phyloP scores from a whole-genome alignment of 2,797 vertebrate genomes.

The Esox masquinongy region DNA sequence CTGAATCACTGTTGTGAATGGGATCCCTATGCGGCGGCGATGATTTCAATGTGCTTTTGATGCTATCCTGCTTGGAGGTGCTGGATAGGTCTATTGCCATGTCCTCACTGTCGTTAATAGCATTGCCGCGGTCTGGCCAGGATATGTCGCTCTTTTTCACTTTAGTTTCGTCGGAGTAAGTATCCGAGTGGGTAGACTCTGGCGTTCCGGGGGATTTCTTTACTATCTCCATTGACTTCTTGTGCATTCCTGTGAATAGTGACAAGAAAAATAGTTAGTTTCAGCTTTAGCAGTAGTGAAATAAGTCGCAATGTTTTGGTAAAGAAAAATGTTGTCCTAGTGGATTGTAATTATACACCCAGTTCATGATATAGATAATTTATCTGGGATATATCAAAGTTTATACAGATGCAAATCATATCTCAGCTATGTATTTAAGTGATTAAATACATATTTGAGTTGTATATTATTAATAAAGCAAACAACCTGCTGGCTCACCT shows the following conservation, averaged over 20 bases:
- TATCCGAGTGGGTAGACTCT: conserved; percentile 67
- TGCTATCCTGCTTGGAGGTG: conserved; percentile 82
- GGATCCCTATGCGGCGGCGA: conserved; percentile 51
- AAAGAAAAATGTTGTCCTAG: background rate
- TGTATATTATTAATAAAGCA: conserved; percentile 54
- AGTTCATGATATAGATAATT: background rate
- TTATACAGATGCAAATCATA: conserved; percentile 32
- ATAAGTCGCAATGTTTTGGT: background rate
- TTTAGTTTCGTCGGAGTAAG: conserved; percentile 66
- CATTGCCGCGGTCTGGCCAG: conserved; percentile 52
- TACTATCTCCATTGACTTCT: conserved; percentile 85
- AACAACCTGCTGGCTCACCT: conserved; percentile 83
- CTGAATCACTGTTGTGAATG: conserved; percentile 56
- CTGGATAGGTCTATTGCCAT: conserved; percentile 91
- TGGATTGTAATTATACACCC: background rate
- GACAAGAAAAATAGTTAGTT: background rate
- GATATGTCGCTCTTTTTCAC: conserved; percentile 61
- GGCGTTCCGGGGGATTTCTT: conserved; percentile 77
- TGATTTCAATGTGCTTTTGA: conserved; percentile 66
- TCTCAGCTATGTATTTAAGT: conserved; percentile 49
- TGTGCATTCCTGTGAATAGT: conserved; percentile 86
- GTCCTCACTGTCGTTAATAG: conserved; percentile 72
- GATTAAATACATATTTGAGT: conserved; percentile 56
- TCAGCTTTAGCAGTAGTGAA: background rate
- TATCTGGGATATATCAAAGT: background rate